Evolutionary conservation across 2,113 vertebrate species (phyloP), one percentile per base, ranked within the genome.

Genomic region (Mastomys natalensis): DNA sequence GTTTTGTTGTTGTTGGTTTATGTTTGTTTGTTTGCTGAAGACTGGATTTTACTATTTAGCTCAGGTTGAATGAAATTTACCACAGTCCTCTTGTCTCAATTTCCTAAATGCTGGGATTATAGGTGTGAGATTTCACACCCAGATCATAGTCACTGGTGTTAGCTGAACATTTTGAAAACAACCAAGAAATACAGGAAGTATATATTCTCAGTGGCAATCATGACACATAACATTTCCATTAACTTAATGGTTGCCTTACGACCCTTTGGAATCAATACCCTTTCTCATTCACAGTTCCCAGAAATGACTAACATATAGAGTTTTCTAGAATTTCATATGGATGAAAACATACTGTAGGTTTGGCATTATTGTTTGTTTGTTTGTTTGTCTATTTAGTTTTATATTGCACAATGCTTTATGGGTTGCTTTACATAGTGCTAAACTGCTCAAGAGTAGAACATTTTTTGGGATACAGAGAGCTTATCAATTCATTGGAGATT

Each of bases 251-350:
- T 72, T 82, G 7, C 8, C 0, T 87, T 87, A 66, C 37, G 2
- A 40, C 26, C 2, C 68, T 89, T 86, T 48, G 2, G n/a, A 84
- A 53, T 72, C 16, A 90, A 55, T 94, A 31, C 5, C 31, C 81
- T 68, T 5, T 40, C 29, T 78, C 24, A 73, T 31, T 5, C 13
- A 37, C 2, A 74, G 7, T 84, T 89, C 29, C 87, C 64, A 58
- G 37, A 7, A 96, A 82, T 4, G 19, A 48, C 11, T 31, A 12
- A 89, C 64, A 37, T 60, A 4, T 62, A 24, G 13, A n/a, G 13
- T 88, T 90, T 94, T 94, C n/a, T 81, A 88, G 37, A 89, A 88
- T 60, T 66, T 88, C 3, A 60, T 66, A 40, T 87, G 66, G 94
- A 40, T 85, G 13, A 1, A 93, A 84, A 45, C 89, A 78, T 86